A percentile compares a stretch with the other conserved stretches of the same genome.
These are phyloP conservation scores for Oscheius sp. DNA, from an alignment of 2,888 invertebrate genomes.

Conservation along the genomic window DNA sequence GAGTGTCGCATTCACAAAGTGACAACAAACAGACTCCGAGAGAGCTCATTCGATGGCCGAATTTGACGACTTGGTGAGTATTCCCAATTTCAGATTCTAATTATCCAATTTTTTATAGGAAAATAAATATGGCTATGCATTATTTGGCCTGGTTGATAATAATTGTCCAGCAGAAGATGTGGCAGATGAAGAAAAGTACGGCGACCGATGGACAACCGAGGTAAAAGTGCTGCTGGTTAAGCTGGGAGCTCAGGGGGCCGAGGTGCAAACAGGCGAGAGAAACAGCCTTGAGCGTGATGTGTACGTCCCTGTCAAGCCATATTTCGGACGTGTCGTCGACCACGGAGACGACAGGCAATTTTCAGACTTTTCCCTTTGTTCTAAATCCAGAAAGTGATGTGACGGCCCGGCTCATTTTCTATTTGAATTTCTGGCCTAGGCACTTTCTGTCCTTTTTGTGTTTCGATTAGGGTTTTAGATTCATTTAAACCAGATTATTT, in stretches of 20 bases:
- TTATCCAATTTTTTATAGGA: slow-evolving; percentile 24
- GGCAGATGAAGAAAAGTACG: slow-evolving; percentile 29
- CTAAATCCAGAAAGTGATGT: neutral
- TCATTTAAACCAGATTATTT: no score
- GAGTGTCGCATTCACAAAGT: slow-evolving; percentile 27
- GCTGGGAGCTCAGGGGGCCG: slow-evolving; percentile 33
- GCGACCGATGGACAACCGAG: slow-evolving; percentile 29
- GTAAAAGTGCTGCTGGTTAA: slow-evolving; percentile 10
- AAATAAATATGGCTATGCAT: slow-evolving; percentile 31
- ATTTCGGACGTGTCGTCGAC: neutral
- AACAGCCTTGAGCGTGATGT: slow-evolving; percentile 29
- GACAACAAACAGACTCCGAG: slow-evolving; percentile 24
- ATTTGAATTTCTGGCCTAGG: neutral
- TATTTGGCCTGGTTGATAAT: slow-evolving; percentile 20
- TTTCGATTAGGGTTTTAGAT: no score
- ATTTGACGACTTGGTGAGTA: slow-evolving; percentile 32
- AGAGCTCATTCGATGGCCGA: slow-evolving; percentile 17
- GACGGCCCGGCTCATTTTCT: neutral
- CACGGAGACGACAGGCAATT: neutral
- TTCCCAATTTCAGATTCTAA: neutral
- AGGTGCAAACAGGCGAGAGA: slow-evolving; percentile 32
- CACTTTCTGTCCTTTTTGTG: neutral
- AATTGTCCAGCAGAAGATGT: neutral
- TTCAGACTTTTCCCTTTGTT: slow-evolving; percentile 5
- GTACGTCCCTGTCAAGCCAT: slow-evolving; percentile 30